Percentiles rank a stretch among this genome's conserved stretches.
Evolutionary conservation across 2,888 invertebrate species (phyloP).

Genomic region (Hirudinaria manillensis): DNA sequence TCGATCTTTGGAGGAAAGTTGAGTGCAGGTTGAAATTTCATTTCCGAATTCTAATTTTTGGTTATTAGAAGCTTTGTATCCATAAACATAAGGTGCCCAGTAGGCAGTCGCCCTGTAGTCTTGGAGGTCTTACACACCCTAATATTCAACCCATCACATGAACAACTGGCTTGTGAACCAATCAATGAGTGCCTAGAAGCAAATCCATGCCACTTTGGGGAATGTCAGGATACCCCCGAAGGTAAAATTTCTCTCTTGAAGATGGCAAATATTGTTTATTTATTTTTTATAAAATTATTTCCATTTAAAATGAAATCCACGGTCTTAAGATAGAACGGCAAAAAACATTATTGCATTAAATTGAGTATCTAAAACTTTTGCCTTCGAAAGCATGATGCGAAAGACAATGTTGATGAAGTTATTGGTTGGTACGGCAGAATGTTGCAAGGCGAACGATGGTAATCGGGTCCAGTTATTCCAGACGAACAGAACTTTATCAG

Average conservation of each 20-base stretch:
- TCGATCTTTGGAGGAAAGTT: conserved; percentile 94
- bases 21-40: conserved; percentile 64
- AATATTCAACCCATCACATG: conserved; percentile 22
- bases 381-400: too few relatives aligned
- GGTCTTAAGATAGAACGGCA: too few relatives aligned
- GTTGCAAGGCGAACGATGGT: too few relatives aligned
- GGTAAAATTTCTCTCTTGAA: conserved; percentile 1
- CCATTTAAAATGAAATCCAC: neutral
- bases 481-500: too few relatives aligned
- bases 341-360: too few relatives aligned
- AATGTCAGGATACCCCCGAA: conserved; percentile 43
- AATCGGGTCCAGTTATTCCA: too few relatives aligned
- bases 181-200: conserved; percentile 29
- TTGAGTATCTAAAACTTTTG: too few relatives aligned
- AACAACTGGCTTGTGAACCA: conserved; percentile 15
- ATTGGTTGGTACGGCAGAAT: too few relatives aligned
- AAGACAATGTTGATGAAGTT: too few relatives aligned
- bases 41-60: neutral
- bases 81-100: neutral
- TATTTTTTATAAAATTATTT: conserved; percentile 22
- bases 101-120: neutral
- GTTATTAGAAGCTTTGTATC: too few relatives aligned
- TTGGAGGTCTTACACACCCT: neutral
- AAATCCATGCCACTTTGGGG: conserved; percentile 44
- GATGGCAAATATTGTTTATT: conserved; percentile 2